phyloP scores from a whole-genome alignment of 1,140 invertebrate species.

The Xylocopa sonorina region DNA sequence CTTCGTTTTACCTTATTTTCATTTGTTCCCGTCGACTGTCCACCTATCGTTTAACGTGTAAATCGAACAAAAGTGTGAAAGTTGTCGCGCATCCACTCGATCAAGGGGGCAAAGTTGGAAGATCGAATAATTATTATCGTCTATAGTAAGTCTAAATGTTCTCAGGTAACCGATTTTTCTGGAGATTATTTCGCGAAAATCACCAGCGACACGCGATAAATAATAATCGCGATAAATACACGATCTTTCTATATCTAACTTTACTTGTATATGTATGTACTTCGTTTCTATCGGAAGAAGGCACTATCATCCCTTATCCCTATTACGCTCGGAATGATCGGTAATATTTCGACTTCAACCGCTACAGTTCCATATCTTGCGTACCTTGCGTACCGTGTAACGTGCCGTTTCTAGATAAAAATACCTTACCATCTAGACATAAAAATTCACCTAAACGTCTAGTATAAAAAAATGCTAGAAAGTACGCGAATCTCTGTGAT shows the following conservation, averaged over 20 bases:
- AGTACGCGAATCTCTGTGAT: background rate
- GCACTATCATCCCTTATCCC: constrained; percentile 28
- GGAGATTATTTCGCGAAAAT: constrained; percentile 40
- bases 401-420: constrained; percentile 2
- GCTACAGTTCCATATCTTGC: background rate
- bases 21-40: background rate
- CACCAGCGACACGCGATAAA: constrained; percentile 25
- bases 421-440: background rate
- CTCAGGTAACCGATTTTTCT: constrained; percentile 56
- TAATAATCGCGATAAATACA: constrained; percentile 7
- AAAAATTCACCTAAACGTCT: constrained; percentile 1
- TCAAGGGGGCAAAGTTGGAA: constrained; percentile 2
- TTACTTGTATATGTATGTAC: constrained; percentile 8
- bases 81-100: background rate
- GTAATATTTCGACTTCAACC: constrained; percentile 11
- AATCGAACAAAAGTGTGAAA: background rate
- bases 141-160: constrained; percentile 57
- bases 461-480: constrained; percentile 35
- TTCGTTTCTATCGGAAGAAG: constrained; percentile 24
- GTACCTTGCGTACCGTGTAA: constrained; percentile 7
- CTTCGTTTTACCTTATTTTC: background rate
- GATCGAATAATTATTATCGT: constrained; percentile 46
- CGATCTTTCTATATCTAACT: background rate
- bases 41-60: background rate
- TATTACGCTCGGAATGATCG: constrained; percentile 22